phyloP scores from a whole-genome alignment of 2,113 vertebrate genomes.

The Psilopsiagon aurifrons region DNA sequence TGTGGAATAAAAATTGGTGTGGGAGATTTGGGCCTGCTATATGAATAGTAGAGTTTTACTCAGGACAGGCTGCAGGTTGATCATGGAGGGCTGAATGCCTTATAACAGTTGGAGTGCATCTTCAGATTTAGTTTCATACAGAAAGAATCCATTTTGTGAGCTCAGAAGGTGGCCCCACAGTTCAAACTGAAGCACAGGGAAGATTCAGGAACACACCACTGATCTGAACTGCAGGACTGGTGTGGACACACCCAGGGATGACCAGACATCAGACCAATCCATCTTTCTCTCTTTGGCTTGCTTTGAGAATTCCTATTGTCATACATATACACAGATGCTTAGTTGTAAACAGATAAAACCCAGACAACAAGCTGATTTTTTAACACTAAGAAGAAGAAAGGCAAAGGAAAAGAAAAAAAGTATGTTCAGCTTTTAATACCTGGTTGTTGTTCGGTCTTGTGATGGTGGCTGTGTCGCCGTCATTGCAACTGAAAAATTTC shows the following conservation, averaged over 20 bases:
- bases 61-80: neutral
- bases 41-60: neutral
- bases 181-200: neutral
- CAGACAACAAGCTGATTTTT: slow-evolving; percentile 1
- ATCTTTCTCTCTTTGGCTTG: slow-evolving; percentile 51
- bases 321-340: slow-evolving; percentile 37
- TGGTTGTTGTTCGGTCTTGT: neutral
- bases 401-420: neutral
- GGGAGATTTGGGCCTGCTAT: neutral
- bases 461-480: neutral
- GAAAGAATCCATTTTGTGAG: neutral
- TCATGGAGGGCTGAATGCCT: neutral
- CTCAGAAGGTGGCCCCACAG: neutral
- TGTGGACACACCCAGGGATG: neutral
- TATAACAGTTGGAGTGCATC: neutral
- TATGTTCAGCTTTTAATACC: neutral
- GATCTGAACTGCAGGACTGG: neutral
- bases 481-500: neutral
- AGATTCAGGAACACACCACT: neutral
- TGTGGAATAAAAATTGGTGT: neutral
- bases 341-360: slow-evolving; percentile 19
- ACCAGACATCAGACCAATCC: slow-evolving; percentile 44
- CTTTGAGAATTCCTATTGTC: slow-evolving; percentile 53
- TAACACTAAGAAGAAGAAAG: neutral
- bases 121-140: neutral